phyloP scores from a whole-genome alignment of 1,140 invertebrate genomes.

The Temnothorax nylanderi region DNA sequence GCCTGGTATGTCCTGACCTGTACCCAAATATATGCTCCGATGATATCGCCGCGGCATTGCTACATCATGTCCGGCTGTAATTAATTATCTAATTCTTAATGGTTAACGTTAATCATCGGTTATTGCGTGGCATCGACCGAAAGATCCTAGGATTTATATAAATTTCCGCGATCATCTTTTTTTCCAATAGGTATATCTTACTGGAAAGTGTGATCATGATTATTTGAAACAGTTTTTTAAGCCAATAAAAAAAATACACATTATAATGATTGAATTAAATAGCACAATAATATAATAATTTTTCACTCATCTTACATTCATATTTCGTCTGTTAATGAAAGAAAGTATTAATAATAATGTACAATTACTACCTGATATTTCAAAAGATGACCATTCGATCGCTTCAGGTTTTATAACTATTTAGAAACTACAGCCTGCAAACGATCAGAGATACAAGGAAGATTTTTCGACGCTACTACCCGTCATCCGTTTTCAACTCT shows the following conservation, averaged over 20 bases:
- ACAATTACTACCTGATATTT: background rate
- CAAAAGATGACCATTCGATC: background rate
- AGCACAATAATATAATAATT: background rate
- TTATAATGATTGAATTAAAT: background rate
- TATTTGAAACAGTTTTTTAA: background rate
- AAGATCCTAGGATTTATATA: background rate
- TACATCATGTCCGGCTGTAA: conserved; percentile 80
- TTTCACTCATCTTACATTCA: background rate
- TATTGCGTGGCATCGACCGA: background rate
- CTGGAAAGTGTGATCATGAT: background rate
- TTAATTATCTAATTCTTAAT: conserved; percentile 77
- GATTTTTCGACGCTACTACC: conserved; percentile 58
- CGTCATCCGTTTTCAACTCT: conserved; percentile 64
- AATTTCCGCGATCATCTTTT: background rate
- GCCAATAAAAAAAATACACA: background rate
- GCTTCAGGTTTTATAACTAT: background rate
- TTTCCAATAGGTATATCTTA: conserved; percentile 9
- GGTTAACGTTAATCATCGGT: conserved; percentile 57
- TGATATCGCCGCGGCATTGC: conserved; percentile 82
- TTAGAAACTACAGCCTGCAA: background rate
- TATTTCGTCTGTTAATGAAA: background rate
- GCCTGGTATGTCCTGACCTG: conserved; percentile 76
- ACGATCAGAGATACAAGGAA: conserved; percentile 43
- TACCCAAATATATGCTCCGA: conserved; percentile 80
- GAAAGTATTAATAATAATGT: background rate